Percentiles rank a stretch among this genome's conserved stretches.
Evolutionary conservation across 1,140 invertebrate genomes (phyloP).

Genomic region (Nasonia vitripennis): DNA sequence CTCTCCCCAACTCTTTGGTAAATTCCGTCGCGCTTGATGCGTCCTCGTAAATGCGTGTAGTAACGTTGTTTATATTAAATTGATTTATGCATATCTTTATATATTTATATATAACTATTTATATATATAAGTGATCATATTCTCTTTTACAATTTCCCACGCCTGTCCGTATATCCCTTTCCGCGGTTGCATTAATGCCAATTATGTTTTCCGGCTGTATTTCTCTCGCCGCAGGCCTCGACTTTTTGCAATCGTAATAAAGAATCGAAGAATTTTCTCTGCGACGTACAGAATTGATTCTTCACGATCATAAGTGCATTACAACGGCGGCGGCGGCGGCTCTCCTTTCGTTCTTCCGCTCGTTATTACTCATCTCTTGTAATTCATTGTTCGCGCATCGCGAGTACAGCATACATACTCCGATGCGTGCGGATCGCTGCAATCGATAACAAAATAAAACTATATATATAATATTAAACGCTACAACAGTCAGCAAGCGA

Average conservation of each 20-base stretch:
- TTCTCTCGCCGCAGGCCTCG: slow-evolving; percentile 31
- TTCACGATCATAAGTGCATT: no score
- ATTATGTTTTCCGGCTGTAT: neutral
- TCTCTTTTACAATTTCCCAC: slow-evolving; percentile 54
- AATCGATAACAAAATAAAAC: slow-evolving; percentile 73
- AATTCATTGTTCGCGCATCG: neutral
- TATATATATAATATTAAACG: slow-evolving; percentile 63
- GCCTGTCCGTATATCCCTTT: slow-evolving; percentile 40
- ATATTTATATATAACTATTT: slow-evolving; percentile 66
- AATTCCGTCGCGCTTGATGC: slow-evolving; percentile 46
- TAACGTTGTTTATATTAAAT: slow-evolving; percentile 63
- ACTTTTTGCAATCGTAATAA: no score
- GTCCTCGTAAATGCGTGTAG: slow-evolving; percentile 59
- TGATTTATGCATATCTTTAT: slow-evolving; percentile 61
- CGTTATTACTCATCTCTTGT: neutral
- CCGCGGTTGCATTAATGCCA: neutral
- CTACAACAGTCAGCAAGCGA: slow-evolving; percentile 73
- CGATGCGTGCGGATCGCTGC: slow-evolving; percentile 14
- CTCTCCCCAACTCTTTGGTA: slow-evolving; percentile 57
- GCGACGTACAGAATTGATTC: no score
- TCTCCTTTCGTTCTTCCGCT: slow-evolving; percentile 48
- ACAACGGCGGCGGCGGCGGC: neutral
- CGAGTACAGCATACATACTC: neutral
- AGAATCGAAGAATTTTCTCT: no score
- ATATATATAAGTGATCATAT: slow-evolving; percentile 64